Conservation (phyloP, 23 tunicate genomes). For the Clavelina lepadiformis region DNA sequence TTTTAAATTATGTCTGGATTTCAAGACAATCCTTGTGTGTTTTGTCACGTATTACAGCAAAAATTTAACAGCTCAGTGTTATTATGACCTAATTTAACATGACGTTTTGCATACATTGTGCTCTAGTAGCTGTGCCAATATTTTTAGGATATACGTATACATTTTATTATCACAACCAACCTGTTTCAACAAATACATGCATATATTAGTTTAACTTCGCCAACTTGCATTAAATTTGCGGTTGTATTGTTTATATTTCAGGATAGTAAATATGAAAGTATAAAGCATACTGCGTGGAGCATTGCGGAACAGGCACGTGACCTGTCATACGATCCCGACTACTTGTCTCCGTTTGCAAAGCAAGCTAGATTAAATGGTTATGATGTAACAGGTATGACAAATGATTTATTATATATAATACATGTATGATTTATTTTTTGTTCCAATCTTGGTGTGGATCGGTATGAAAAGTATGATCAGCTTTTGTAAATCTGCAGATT, state of each 20-base stretch:
- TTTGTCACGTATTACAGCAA: no score
- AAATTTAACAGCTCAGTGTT: no score
- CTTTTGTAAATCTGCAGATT: no score
- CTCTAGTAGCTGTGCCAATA: no score
- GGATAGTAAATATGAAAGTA: constrained; percentile 83
- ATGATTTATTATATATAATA: no score
- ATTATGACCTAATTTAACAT: neutral
- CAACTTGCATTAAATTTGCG: neutral
- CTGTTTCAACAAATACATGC: neutral
- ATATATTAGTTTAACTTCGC: neutral
- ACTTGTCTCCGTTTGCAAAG: constrained; percentile 90
- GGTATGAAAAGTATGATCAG: no score
- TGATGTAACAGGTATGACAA: constrained; percentile 64
- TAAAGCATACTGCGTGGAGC: constrained; percentile 60
- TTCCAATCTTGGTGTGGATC: no score
- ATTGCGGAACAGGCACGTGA: constrained; percentile 78
- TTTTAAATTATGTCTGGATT: no score
- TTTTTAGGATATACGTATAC: no score
- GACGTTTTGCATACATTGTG: neutral
- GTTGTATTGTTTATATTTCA: constrained; percentile 10
- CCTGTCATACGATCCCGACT: constrained; percentile 81
- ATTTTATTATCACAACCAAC: no score
- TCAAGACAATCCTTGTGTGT: no score
- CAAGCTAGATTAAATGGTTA: constrained; percentile 78
- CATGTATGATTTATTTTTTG: no score